Conservation (phyloP, 2,113 vertebrate species). For the Centropristis striata region DNA sequence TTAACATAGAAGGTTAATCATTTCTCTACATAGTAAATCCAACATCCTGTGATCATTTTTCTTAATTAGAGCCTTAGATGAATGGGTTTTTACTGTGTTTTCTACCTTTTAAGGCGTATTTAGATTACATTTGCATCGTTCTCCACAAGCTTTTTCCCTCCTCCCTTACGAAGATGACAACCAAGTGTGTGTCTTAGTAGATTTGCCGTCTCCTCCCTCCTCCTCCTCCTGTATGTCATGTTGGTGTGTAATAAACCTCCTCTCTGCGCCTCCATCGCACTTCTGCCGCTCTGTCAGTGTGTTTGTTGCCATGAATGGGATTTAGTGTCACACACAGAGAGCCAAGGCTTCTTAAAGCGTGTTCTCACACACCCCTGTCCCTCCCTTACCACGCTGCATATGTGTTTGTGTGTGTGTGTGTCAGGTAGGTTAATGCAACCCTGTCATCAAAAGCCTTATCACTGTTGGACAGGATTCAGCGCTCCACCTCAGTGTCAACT, state of each 20-base stretch:
- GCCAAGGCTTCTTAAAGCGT: constrained; percentile 75
- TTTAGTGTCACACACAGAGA: constrained; percentile 81
- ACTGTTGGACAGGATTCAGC: constrained; percentile 83
- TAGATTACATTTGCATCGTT: constrained; percentile 9
- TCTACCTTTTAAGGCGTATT: background rate
- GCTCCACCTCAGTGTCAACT: constrained; percentile 81
- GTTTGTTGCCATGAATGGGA: constrained; percentile 82
- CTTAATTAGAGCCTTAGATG: background rate
- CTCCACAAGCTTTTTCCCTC: constrained; percentile 3
- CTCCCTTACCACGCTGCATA: constrained; percentile 61
- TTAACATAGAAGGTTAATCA: background rate
- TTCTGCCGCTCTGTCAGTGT: constrained; percentile 58
- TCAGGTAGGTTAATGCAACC: constrained; percentile 82
- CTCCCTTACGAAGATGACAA: constrained; percentile 36
- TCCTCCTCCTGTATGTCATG: constrained; percentile 66
- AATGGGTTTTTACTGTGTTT: background rate
- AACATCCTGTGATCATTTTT: background rate
- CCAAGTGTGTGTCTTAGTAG: constrained; percentile 44
- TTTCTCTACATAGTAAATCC: background rate
- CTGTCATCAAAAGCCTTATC: constrained; percentile 82
- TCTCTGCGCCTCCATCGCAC: constrained; percentile 51
- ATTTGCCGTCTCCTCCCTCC: constrained; percentile 45
- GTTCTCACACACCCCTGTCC: constrained; percentile 76
- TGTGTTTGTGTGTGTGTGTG: constrained; percentile 68
- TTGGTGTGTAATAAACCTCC: constrained; percentile 66